Percentiles rank a stretch among this genome's conserved stretches.
These are phyloP conservation scores for Lathronympha strigana DNA, from an alignment of 2,888 invertebrate genomes.

Conservation along the genomic window DNA sequence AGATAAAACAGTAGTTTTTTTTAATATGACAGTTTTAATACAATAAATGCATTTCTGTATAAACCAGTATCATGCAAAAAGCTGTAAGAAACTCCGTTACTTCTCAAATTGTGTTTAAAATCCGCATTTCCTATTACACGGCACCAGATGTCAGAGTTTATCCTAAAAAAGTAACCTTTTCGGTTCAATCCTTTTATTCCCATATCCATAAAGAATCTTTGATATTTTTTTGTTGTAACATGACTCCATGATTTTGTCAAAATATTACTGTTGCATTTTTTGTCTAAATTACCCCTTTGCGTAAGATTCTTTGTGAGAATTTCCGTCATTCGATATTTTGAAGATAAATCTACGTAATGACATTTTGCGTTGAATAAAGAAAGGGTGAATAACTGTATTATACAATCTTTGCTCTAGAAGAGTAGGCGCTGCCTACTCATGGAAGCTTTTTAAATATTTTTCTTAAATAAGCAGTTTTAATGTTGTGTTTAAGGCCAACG, in stretches of 20 bases:
- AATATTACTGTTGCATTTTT: slow-evolving; percentile 75
- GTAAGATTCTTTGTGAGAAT: slow-evolving; percentile 56
- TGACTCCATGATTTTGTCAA: slow-evolving; percentile 80
- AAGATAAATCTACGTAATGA: slow-evolving; percentile 71
- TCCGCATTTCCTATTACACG: slow-evolving; percentile 22
- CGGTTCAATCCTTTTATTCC: slow-evolving; percentile 47
- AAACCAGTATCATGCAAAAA: not conserved
- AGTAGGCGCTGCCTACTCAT: no score
- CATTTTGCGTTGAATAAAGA: slow-evolving; percentile 50
- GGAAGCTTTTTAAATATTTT: no score
- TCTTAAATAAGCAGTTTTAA: no score
- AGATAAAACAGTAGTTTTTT: not conserved
- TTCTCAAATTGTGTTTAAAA: slow-evolving; percentile 17
- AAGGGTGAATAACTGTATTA: slow-evolving; percentile 17
- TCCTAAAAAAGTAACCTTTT: slow-evolving; percentile 28
- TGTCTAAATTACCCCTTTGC: slow-evolving; percentile 65
- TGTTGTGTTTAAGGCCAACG: no score
- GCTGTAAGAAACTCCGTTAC: slow-evolving; percentile 21
- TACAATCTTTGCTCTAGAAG: no score
- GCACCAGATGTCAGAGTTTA: slow-evolving; percentile 41
- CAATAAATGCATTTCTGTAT: not conserved
- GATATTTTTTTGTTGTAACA: slow-evolving; percentile 60
- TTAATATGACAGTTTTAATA: not conserved
- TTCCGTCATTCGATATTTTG: slow-evolving; percentile 67
- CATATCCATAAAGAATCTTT: slow-evolving; percentile 49